Percentiles rank a stretch among this genome's conserved stretches.
Evolutionary conservation across 2,113 vertebrate genomes (phyloP).

Genomic region (Carettochelys insculpta): DNA sequence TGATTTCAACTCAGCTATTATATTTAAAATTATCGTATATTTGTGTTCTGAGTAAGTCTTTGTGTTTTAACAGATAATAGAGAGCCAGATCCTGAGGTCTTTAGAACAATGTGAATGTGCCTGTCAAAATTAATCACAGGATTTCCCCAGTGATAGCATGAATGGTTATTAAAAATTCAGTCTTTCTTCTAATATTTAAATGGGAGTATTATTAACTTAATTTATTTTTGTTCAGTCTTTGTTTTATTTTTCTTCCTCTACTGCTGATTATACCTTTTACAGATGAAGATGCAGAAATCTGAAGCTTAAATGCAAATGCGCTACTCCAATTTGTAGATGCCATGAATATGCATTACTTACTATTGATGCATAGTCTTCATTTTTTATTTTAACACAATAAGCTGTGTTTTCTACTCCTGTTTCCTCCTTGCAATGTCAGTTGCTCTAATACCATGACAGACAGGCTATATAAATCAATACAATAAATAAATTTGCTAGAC

Average conservation of each 20-base stretch:
- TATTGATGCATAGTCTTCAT: accelerated
- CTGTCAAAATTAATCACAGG: background rate
- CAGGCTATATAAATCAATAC: background rate
- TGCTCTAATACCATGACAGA: background rate
- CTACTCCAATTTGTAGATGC: background rate
- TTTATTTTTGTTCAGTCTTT: background rate
- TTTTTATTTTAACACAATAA: background rate
- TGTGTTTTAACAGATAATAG: background rate
- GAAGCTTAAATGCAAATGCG: background rate
- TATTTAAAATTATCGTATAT: background rate
- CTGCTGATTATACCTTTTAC: background rate
- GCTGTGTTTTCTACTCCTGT: background rate
- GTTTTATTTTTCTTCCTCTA: background rate
- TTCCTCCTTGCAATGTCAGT: background rate
- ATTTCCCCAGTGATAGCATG: background rate
- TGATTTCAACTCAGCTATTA: background rate
- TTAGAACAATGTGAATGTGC: background rate
- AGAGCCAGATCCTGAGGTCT: background rate
- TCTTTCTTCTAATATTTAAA: background rate
- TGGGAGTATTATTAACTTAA: background rate
- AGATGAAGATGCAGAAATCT: background rate
- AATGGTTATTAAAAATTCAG: background rate
- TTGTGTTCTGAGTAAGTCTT: background rate
- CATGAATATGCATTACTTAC: background rate
- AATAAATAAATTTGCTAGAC: background rate